Evolutionary conservation across 2,113 vertebrate genomes (phyloP).

Genomic region (Vulpes lagopus): DNA sequence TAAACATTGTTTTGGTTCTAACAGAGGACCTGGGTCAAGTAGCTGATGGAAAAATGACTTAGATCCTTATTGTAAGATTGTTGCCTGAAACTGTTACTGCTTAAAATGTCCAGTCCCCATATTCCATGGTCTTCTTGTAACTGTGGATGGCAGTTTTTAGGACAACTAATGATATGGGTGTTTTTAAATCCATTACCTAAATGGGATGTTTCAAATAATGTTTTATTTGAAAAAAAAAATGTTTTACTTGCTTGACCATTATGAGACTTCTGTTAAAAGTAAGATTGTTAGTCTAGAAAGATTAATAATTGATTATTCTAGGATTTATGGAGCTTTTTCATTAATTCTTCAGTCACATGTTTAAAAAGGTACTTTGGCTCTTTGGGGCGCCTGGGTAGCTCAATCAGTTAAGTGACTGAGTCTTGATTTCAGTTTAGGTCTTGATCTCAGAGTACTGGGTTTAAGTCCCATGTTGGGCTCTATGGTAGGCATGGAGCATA

Average conservation of each 20-base stretch:
- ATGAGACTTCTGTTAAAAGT: slow-evolving; percentile 30
- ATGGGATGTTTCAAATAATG: neutral
- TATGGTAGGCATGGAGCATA: neutral
- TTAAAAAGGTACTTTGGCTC: neutral
- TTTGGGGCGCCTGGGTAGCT: too few species aligned
- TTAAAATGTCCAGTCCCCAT: neutral
- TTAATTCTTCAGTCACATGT: neutral
- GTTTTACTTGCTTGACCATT: neutral
- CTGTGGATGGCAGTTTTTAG: neutral
- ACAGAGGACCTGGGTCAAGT: neutral
- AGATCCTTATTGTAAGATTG: neutral
- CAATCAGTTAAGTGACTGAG: neutral
- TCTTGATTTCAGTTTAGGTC: neutral
- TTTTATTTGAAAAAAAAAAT: neutral
- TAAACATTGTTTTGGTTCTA: neutral
- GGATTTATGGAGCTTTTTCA: neutral
- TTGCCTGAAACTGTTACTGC: neutral
- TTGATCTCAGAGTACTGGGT: neutral
- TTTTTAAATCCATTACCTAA: slow-evolving; percentile 19
- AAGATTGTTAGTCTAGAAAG: neutral
- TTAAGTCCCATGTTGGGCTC: neutral
- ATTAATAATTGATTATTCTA: neutral
- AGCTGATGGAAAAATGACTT: neutral
- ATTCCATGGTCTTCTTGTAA: neutral
- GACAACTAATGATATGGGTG: neutral